Base-by-base conservation (phyloP, 2,888 invertebrate genomes). In the Nymphalis c-album region DNA sequence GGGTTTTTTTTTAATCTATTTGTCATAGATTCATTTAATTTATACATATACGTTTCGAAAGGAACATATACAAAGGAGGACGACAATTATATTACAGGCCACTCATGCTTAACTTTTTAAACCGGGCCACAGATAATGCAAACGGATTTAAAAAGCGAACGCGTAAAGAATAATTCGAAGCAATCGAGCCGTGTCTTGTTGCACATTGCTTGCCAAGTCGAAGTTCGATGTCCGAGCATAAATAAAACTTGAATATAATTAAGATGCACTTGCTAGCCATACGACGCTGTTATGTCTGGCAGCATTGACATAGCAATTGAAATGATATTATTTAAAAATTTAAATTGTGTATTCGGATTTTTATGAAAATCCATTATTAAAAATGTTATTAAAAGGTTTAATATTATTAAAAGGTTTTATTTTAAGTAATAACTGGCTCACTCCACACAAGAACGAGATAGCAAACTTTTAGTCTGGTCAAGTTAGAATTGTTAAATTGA, bases 51-150 rank as follows among this genome's bases (percentile, higher is more conserved):
- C 26, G 26, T 31, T 31, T 31, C 26, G 26, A 31, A 31, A 48
- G 18, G 18, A 8, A 50, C n/a, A 10, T 53, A 50, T 2, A 51
- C 22, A 60, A 64, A 64, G 40, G n/a, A 40, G 57, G 57, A 18
- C 55, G 31, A 31, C 57, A 40, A 57, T 31, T 31, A 31, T 18
- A 57, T 31, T n/a, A 18, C 57, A 57, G 57, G 57, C 35, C 35
- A 63, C 47, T 55, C 53, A 65, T 60, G 65, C 58, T 71, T 63
- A 26, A 63, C 63, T 63, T 66, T 55, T 64, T 65, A 62, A 71
- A 69, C 60, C 61, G 55, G 69, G 69, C 59, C 72, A 69, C 69
- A 60, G 71, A 69, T 73, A 71, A 69, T 71, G 72, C 68, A 74
- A 74, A 59, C 74, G 74, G 73, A 74, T 67, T 70, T 67, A 59